Conservation (phyloP, 2,113 vertebrate genomes). For the Pollachius pollachius region DNA sequence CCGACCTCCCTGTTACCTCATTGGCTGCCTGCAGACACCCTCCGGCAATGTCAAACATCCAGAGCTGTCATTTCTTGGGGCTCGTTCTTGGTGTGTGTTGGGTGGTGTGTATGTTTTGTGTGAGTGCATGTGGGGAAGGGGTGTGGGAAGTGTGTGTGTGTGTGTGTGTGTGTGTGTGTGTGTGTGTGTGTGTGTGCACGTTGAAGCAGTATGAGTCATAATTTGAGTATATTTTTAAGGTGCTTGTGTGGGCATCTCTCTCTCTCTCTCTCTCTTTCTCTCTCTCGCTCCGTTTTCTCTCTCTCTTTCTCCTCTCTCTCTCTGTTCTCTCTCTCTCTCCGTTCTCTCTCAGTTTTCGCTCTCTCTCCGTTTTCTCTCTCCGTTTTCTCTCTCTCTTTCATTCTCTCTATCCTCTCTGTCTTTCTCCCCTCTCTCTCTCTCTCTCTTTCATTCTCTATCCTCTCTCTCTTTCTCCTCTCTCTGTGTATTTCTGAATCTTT, state of each 20-base stretch:
- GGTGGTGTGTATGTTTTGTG: background rate
- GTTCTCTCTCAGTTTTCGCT: background rate
- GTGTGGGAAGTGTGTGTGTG: background rate
- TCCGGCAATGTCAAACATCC: background rate
- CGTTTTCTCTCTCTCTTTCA: no score
- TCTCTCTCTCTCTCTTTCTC: constrained; percentile 12
- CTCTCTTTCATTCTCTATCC: background rate
- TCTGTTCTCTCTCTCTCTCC: background rate
- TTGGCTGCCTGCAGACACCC: constrained; percentile 12
- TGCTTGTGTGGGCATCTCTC: constrained; percentile 24
- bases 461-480: no score
- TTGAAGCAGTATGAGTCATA: constrained; percentile 46
- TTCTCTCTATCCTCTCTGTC: no score
- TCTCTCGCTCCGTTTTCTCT: background rate
- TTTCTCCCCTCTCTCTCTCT: background rate
- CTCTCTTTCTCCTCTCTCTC: background rate
- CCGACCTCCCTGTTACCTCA: constrained; percentile 9
- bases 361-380: no score
- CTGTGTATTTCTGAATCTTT: no score
- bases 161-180: constrained; percentile 6
- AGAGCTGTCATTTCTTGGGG: no score
- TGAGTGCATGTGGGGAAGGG: background rate
- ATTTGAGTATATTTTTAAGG: constrained; percentile 44
- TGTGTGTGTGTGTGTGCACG: background rate
- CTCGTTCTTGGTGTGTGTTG: background rate